Evolutionary conservation across 2,888 invertebrate species (phyloP).

Genomic region (Strigamia crassipes): DNA sequence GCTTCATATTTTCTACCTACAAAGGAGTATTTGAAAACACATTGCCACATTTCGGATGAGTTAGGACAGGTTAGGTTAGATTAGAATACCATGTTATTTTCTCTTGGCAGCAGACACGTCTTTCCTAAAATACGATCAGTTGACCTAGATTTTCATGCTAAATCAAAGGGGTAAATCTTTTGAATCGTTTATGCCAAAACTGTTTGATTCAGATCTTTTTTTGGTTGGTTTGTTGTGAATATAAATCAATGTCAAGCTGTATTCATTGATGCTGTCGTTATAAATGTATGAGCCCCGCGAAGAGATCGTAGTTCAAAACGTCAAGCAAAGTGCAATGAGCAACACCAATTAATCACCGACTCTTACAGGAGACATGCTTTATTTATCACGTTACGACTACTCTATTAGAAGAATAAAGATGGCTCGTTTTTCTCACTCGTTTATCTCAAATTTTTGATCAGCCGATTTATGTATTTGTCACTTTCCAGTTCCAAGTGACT

Average conservation of each 20-base stretch:
- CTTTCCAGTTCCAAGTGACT: too few relatives aligned
- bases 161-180: too few relatives aligned
- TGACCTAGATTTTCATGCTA: too few relatives aligned
- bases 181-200: not conserved
- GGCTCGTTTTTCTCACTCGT: not conserved
- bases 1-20: too few relatives aligned
- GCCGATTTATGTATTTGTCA: not conserved
- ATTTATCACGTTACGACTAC: slow-evolving; percentile 25
- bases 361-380: not conserved
- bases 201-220: not conserved
- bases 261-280: slow-evolving; percentile 25
- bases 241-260: not conserved
- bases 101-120: too few relatives aligned
- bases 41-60: too few relatives aligned
- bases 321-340: slow-evolving; percentile 12
- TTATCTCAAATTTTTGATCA: not conserved
- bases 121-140: too few relatives aligned
- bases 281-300: not conserved
- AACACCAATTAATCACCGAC: slow-evolving; percentile 3
- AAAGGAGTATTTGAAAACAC: too few relatives aligned
- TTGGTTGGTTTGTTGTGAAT: not conserved
- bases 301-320: not conserved
- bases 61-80: too few relatives aligned
- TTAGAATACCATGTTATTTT: too few relatives aligned
- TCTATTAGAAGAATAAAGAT: slow-evolving; percentile 19